A percentile compares a stretch with the other conserved stretches of the same genome.
These are phyloP conservation scores for Onychomys arenicola DNA, from an alignment of 2,797 vertebrate species.

Conservation along the genomic window DNA sequence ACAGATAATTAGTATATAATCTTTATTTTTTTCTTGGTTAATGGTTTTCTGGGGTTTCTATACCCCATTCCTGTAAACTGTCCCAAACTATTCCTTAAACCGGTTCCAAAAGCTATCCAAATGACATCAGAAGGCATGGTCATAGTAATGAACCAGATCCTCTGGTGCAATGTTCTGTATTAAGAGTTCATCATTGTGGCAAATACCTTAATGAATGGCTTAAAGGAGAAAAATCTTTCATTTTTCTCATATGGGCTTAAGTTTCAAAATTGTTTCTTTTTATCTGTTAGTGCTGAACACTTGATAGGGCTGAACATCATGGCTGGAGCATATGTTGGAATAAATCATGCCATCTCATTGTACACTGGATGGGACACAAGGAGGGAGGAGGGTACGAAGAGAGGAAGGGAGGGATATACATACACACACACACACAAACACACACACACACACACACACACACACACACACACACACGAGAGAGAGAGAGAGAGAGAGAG, in stretches of 20 bases:
- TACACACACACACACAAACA: too few relatives aligned
- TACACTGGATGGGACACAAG: too few relatives aligned
- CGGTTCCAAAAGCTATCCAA: neutral
- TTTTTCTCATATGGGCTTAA: neutral
- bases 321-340: neutral
- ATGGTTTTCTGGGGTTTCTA: too few relatives aligned
- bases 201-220: neutral
- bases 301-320: neutral
- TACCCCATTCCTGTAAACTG: too few relatives aligned
- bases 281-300: neutral
- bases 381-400: fast-evolving
- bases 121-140: neutral
- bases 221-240: neutral
- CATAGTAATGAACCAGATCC: neutral
- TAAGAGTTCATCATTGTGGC: neutral
- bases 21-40: too few relatives aligned
- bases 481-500: too few relatives aligned
- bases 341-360: neutral
- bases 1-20: neutral
- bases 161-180: neutral
- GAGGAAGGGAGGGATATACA: neutral
- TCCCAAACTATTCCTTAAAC: neutral
- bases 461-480: too few relatives aligned
- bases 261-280: neutral
- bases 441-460: too few relatives aligned